Evolutionary conservation across 2,888 invertebrate species (phyloP), one percentile per base, ranked within the genome.

Genomic region (Trissonchulus sp.): DNA sequence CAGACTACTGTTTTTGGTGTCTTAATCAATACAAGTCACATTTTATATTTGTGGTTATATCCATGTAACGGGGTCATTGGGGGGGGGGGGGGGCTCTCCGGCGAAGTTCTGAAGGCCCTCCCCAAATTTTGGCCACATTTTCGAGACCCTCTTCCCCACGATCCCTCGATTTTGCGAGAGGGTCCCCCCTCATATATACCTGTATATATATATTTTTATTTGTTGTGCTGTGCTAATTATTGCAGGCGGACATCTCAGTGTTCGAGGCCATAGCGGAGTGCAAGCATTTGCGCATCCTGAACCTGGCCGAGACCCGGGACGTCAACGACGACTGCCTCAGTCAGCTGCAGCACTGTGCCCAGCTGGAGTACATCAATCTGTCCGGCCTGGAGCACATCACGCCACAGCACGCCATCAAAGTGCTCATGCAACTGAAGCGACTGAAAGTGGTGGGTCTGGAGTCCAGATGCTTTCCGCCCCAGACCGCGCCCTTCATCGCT

Each of bases 361-460:
- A 15, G 30, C 65, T 65, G 31, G 65, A 65, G n/a, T 65, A 65
- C n/a, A 8, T 65, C 8, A 65, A 65, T 34, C 30, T 65, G 8
- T 65, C 65, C n/a, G 65, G 34, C n/a, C 3, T 34, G 8, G 31
- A 28, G n/a, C 8, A 8, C 34, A 28, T 65, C 34, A 65, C 31
- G 3, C 8, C 34, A 15, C 31, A 8, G 65, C 8, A 8, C 15
- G n/a, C 65, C 3, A 15, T 65, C 8, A 28, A 34, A 15, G 30
- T 34, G 8, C n/a, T 65, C 3, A 65, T 34, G 34, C 65, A 18
- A 28, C 65, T 65, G 8, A 28, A 34, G n/a, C 8, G 15, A 15
- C 65, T 65, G 65, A 28, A 28, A 28, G 34, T 65, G n/a, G 31
- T 65, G 34, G 65, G 65, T 18, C 8, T 31, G 3, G 15, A 65